Evolutionary conservation across 2,797 vertebrate genomes (phyloP), one percentile per base, ranked within the genome.

Genomic region (Crenuchus spilurus): DNA sequence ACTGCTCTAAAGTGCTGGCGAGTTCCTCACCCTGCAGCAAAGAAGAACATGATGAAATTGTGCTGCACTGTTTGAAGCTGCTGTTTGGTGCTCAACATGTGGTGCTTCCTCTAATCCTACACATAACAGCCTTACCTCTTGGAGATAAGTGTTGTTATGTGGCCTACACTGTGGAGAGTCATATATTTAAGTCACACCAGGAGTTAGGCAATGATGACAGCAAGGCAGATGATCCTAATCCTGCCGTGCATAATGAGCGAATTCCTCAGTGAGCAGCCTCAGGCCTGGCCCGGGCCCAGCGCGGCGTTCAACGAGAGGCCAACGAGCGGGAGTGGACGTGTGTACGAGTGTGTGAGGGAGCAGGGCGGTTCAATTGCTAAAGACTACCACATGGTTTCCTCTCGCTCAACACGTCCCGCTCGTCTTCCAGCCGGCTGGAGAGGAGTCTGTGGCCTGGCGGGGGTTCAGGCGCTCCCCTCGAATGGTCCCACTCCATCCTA

Each of bases 391-490:
- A 93, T 93, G 91, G 91, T 85, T 88, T 81, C 76, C 77, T 84
- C 65, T 68, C 79, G 78, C 79, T 83, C 58, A 76, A 76, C 80
- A 81, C 68, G 52, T 80, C 72, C 62, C 24, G 86, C 84, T 87
- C 61, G 90, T 93, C 93, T 91, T 86, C 82, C 61, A 88, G 88
- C 88, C 89, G 89, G 89, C 90, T 89, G 41, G 84, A 86, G 86
- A 90, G 93, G 91, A 92, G 92, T 89, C 93, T 93, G 92, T 86
- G 91, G 92, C 88, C 87, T 93, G 93, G 93, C 93, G 85, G 63
- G n/a, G 70, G 81, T 84, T 92, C 92, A 90, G 87, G 79, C 48
- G 72, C 81, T 86, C 89, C 88, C 83, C 87, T 91, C 79, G 83
- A 84, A 83, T 84, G 86, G 85, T 88, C 85, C 80, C 78, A 82